Base-by-base conservation (phyloP, 35 echinoderm and acorn worm species). In the Anneissia japonica region DNA sequence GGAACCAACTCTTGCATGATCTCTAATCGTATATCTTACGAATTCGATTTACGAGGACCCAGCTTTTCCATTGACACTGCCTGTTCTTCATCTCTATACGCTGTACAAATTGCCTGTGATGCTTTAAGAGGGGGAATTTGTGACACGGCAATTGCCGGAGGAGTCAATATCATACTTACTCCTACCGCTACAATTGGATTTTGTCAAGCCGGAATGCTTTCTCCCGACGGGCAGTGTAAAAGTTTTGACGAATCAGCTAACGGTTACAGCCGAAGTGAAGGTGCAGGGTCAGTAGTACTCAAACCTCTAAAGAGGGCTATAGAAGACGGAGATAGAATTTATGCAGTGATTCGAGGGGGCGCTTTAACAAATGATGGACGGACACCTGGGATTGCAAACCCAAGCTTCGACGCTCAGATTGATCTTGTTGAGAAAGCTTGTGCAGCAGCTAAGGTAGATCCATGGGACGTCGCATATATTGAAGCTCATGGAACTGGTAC, bases 81-180 rank as follows among this genome's bases (percentile, higher is more conserved):
- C 19, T 84, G 88, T 90, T 90, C 88, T 3, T 90, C 88, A 13
- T 90, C 88, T 19, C 78, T 90, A 9, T 90, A 90, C 37, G 81
- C 88, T 3, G 77, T 90, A 31, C 75, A 90, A 21, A 30, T 84
- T 38, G 88, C 88, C 1, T 90, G 88, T 84, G 88, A 90, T 11
- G 88, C 81, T 21, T 26, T 90, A 9, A 90, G 82, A 40, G 34
- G 36, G n/a, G 82, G 75, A 0, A 45, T 21, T 5, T 89, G 86
- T 81, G 13, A 74, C 29, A 88, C 89, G 38, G 91, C 91, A 38
- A 39, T 93, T 32, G 87, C 91, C 19, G 91, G 91, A 2, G 91
- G 91, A 0, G 86, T 89, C 19, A 93, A 93, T 72, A 79, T 89
- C 21, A 41, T 86, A 6, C 86, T 89, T 26, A 32, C 32, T 31